Base-by-base conservation (phyloP, 2,888 invertebrate species). In the Nomada lathburiana region DNA sequence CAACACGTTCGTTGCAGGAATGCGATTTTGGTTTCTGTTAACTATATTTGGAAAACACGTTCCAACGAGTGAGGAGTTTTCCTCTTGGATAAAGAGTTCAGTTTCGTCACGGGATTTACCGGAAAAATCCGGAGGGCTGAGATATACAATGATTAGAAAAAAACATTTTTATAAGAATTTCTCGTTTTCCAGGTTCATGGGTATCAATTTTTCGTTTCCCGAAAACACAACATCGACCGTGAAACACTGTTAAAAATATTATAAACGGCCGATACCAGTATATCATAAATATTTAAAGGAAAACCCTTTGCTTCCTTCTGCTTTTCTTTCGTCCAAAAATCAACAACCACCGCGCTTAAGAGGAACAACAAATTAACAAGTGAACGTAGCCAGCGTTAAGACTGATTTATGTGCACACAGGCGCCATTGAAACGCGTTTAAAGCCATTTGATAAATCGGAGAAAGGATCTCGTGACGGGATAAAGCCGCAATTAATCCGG, bases 401-500 rank as follows among this genome's bases (percentile, higher is more conserved):
- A 44, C 7, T 57, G 16, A 42, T 36, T 55, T 53, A 20, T 42
- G 1, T 9, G 23, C 3, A 11, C 23, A 10, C 5, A 10, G 23
- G 23, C 11, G 18, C n/a, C 9, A 36, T 29, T 0, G 42, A 2
- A 42, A 44, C 16, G 13, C 18, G 23, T 0, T 36, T 42, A 68
- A 68, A 42, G 23, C 0, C 16, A 36, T 68, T 74, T 47, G 20
- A 36, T 29, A 11, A 50, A 50, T 47, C 57, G 69, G 18, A 18
- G 50, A 59, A 74, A 47, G 67, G 53, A 69, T 69, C 57, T 57
- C 55, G 29, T 11, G n/a, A 18, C 4, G 11, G 20, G n/a, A 60
- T 70, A 70, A 69, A 71, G 7, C 26, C 16, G 20, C 26, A 62
- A 76, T 76, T 70, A 76, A 71, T 62, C 44, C 44, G 16, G 0